These are phyloP conservation scores for Coregonus suidteri DNA, from an alignment of 2,797 vertebrate species.

Conservation along the genomic window DNA sequence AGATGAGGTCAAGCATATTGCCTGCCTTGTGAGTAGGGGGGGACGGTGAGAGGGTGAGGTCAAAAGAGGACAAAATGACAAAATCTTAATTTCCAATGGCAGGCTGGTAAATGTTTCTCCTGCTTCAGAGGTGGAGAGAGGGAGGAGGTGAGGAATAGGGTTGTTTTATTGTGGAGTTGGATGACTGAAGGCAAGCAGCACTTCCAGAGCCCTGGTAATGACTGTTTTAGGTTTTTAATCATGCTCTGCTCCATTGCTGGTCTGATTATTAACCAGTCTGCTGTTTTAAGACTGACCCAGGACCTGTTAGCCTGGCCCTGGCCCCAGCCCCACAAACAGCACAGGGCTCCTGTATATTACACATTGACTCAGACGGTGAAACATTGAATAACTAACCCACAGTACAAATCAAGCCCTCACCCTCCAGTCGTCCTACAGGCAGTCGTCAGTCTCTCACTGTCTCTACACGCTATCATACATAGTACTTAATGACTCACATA, in stretches of 20 bases:
- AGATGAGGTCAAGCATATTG: no score
- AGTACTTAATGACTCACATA: background rate
- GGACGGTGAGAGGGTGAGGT: no score
- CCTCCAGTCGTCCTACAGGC: no score
- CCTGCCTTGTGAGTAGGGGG: no score
- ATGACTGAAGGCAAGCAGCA: background rate
- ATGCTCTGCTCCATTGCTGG: slow-evolving; percentile 9
- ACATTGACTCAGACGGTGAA: slow-evolving; percentile 12
- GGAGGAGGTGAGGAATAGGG: background rate
- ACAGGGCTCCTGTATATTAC: slow-evolving; percentile 10
- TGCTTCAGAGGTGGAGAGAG: slow-evolving; percentile 29
- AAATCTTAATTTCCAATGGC: slow-evolving; percentile 16
- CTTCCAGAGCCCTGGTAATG: background rate
- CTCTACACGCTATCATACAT: background rate
- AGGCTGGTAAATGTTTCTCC: slow-evolving; percentile 36
- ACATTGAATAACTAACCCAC: background rate
- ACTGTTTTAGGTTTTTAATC: slow-evolving; percentile 23
- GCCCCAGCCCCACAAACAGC: background rate
- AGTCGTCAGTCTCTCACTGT: background rate
- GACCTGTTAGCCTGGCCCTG: slow-evolving; percentile 8
- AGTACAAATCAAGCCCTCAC: background rate
- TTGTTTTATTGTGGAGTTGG: background rate
- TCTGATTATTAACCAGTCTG: slow-evolving; percentile 24
- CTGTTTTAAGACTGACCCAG: slow-evolving; percentile 28
- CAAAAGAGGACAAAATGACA: no score